Base-by-base conservation (phyloP, 2,113 vertebrate species). In the Ictalurus furcatus region DNA sequence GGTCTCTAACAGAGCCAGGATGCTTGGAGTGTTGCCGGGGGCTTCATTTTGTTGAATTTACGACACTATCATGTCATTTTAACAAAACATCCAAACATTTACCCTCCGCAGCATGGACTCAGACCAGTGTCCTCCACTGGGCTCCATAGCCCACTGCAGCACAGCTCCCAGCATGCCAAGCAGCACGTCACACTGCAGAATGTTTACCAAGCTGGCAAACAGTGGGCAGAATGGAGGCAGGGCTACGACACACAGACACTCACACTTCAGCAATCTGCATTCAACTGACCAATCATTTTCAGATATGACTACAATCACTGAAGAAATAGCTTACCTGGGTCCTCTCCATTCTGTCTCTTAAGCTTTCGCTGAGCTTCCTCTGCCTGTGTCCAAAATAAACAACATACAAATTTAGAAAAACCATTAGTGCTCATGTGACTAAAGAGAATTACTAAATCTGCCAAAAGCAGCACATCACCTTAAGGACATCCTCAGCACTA, bases 101-200 rank as follows among this genome's bases (percentile, higher is more conserved):
- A 99, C 98, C 96, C 98, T 96, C 92, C 99, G 98, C 89, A 99
- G 96, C 98, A 99, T 99, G 85, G 97, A 97, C 94, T 99, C 98
- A 0, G 98, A 98, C 98, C 98, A 99, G 91, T 97, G 95, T 13
- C 97, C 97, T 9, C 97, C 97, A 0, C 96, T 97, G 61, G 98
- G 97, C 67, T 99, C 98, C 65, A 97, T 93, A 2, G 97, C 97
- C 98, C 98, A 99, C 89, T 97, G 98, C 73, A 99, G 94, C 84
- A 99, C 96, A 0, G 97, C 97, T 30, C 97, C 96, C 94, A 99
- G 95, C 87, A 99, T 95, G 65, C 95, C 96, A 44, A 99, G 93
- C 94, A 99, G 96, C 73, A 98, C 96, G 56, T 99, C 98, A 74
- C 96, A 97, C 89, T 99, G 98, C 84, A 99, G 94, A 88, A 99